phyloP scores from a whole-genome alignment of 2,113 vertebrate genomes.

The Corythornis cristatus region DNA sequence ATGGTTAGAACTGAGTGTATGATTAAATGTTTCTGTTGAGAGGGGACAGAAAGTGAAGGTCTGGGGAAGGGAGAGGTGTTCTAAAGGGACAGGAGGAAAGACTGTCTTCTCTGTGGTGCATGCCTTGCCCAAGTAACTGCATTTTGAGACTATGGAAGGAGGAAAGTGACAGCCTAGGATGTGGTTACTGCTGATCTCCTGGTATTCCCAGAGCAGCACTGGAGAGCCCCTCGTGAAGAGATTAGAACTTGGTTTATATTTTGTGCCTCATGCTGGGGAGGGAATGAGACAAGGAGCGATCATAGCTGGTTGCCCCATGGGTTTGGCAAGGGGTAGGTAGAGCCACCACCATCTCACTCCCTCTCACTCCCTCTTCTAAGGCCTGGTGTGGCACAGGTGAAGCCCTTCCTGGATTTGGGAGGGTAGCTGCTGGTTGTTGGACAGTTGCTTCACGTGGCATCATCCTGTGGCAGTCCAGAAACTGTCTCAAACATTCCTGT shows the following conservation, averaged over 20 bases:
- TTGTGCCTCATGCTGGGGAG: neutral
- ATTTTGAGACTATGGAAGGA: neutral
- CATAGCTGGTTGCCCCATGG: neutral
- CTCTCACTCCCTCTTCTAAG: neutral
- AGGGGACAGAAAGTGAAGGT: neutral
- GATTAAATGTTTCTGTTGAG: neutral
- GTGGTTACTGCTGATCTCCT: conserved; percentile 6
- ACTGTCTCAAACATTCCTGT: neutral
- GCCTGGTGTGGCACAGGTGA: neutral
- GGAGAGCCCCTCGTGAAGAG: conserved; percentile 21
- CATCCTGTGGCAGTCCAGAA: neutral
- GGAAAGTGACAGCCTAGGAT: neutral
- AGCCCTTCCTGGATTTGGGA: neutral
- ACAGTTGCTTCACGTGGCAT: neutral
- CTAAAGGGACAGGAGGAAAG: neutral
- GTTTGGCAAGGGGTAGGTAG: neutral
- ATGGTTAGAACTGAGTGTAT: neutral
- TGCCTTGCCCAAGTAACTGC: neutral
- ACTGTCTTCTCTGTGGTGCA: neutral
- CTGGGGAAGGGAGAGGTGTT: neutral
- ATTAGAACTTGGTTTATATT: conserved; percentile 1
- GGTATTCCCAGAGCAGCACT: neutral
- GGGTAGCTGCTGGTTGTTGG: neutral
- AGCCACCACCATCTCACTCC: neutral
- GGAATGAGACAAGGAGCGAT: neutral